These are phyloP conservation scores for Lanius collurio DNA, from an alignment of 2,113 vertebrate species.

Conservation along the genomic window DNA sequence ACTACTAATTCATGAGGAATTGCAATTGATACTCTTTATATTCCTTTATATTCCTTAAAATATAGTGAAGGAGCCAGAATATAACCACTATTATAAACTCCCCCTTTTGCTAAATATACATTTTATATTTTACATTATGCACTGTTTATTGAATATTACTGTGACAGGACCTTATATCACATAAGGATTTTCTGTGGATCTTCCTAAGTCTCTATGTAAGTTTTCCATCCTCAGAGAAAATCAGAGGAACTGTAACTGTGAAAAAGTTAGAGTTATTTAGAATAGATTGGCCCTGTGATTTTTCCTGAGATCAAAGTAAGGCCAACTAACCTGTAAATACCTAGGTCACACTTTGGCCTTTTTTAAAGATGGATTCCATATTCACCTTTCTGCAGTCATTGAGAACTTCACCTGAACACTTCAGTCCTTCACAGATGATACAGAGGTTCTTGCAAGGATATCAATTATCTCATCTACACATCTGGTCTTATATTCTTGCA, in stretches of 20 bases:
- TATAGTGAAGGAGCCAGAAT: background rate
- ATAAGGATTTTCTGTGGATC: background rate
- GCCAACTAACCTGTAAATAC: background rate
- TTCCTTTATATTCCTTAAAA: background rate
- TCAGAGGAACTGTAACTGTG: background rate
- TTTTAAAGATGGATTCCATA: background rate
- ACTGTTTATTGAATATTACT: background rate
- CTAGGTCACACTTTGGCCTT: background rate
- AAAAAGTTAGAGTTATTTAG: background rate
- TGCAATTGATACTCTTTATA: background rate
- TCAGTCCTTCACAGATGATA: background rate
- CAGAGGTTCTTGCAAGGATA: background rate
- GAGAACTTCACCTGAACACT: background rate
- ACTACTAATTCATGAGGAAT: background rate
- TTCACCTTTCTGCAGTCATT: background rate
- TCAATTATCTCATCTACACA: background rate
- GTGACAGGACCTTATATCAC: background rate
- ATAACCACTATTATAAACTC: background rate
- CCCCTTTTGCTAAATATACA: background rate
- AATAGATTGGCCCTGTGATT: background rate
- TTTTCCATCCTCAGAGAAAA: background rate
- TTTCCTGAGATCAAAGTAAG: background rate
- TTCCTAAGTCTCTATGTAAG: background rate
- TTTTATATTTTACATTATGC: background rate
- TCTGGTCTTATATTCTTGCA: background rate